Evolutionary conservation across 2,797 vertebrate species (phyloP).

Genomic region (Hyperoplus lanceolatus): DNA sequence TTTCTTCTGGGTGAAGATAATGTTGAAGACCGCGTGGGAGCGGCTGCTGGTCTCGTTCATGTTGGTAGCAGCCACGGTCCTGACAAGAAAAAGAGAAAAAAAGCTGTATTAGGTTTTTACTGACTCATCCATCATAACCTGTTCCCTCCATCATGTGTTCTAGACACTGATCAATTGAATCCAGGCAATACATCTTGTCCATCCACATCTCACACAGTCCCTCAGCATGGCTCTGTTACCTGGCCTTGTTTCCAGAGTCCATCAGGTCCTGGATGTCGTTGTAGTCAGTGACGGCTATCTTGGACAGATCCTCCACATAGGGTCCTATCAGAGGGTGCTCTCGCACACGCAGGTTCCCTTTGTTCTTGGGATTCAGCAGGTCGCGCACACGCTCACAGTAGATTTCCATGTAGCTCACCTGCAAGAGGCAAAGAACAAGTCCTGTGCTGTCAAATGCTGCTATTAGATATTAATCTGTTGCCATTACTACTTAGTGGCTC

Average conservation of each 20-base stretch:
- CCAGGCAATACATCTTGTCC: not conserved
- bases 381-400: slow-evolving; percentile 98
- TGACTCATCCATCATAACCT: not conserved
- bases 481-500: not conserved
- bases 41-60: slow-evolving; percentile 99
- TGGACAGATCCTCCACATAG: slow-evolving; percentile 97
- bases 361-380: slow-evolving; percentile 98
- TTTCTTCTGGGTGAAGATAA: slow-evolving; percentile 98
- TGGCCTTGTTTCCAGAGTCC: slow-evolving; percentile 99
- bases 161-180: not conserved
- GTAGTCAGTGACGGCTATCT: slow-evolving; percentile 97
- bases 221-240: slow-evolving; percentile 78
- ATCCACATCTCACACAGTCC: not conserved
- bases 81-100: slow-evolving; percentile 54
- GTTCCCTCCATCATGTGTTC: not conserved
- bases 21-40: slow-evolving; percentile 98
- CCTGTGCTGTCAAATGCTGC: not conserved
- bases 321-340: slow-evolving; percentile 98
- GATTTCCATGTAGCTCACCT: slow-evolving; percentile 99
- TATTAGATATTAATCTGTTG: not conserved
- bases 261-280: slow-evolving; percentile 98
- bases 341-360: slow-evolving; percentile 95
- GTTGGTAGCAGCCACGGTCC: slow-evolving; percentile 98
- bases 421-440: not conserved
- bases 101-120: not conserved